Evolutionary conservation across 2,113 vertebrate genomes (phyloP).

Genomic region (Pelobates fuscus): DNA sequence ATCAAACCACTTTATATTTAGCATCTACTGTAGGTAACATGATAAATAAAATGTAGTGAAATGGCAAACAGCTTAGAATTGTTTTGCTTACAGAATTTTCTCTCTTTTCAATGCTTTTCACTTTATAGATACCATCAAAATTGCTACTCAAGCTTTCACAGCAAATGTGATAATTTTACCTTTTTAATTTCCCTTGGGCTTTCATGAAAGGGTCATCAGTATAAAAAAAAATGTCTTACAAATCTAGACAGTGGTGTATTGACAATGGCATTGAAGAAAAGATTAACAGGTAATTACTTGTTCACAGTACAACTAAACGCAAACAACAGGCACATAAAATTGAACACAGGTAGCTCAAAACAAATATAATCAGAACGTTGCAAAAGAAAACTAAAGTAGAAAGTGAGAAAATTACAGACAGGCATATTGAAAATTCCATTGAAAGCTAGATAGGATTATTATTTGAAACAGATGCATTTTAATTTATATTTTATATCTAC

Average conservation of each 20-base stretch:
- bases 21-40: too few species aligned
- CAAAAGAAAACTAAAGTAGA: too few species aligned
- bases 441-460: too few species aligned
- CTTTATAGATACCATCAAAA: constrained; percentile 17
- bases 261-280: constrained; percentile 20
- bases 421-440: too few species aligned
- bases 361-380: background rate
- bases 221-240: constrained; percentile 29
- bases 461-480: too few species aligned
- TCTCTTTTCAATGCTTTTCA: constrained; percentile 10
- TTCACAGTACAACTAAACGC: background rate
- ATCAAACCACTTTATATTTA: too few species aligned
- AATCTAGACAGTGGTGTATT: constrained; percentile 22
- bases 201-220: constrained; percentile 38
- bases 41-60: too few species aligned
- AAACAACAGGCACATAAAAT: background rate
- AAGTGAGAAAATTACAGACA: too few species aligned
- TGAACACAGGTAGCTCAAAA: background rate
- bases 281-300: constrained; percentile 24
- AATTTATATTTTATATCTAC: too few species aligned
- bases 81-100: constrained; percentile 26
- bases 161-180: constrained; percentile 38
- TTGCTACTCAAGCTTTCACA: constrained; percentile 24
- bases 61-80: constrained; percentile 8
- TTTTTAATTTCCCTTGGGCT: constrained; percentile 42